These are phyloP conservation scores for Eilema griseolum DNA, from an alignment of 2,888 invertebrate genomes.

Conservation along the genomic window DNA sequence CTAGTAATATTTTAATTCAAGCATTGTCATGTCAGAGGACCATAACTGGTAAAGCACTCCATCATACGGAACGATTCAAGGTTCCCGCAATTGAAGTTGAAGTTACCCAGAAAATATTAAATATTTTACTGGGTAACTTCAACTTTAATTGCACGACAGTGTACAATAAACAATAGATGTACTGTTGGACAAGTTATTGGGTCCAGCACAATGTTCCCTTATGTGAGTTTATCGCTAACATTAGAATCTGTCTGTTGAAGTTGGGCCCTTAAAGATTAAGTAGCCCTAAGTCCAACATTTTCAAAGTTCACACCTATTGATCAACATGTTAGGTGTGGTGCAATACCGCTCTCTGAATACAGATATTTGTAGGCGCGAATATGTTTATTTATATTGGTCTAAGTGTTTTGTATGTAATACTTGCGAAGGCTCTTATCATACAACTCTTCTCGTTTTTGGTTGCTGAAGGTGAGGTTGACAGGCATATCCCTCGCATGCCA, in stretches of 20 bases:
- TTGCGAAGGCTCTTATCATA: too few relatives aligned
- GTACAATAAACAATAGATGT: slow-evolving; percentile 43
- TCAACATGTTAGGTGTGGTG: not conserved
- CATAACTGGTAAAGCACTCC: too few relatives aligned
- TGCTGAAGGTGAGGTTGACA: too few relatives aligned
- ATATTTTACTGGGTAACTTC: not conserved
- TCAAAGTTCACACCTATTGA: not conserved
- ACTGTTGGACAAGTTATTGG: slow-evolving; percentile 50
- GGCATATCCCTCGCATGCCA: too few relatives aligned
- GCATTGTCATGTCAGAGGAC: too few relatives aligned
- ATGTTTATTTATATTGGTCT: too few relatives aligned
- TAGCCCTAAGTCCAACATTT: not conserved
- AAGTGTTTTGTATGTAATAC: too few relatives aligned
- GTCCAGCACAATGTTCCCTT: slow-evolving; percentile 33
- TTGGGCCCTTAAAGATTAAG: slow-evolving; percentile 35
- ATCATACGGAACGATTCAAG: too few relatives aligned
- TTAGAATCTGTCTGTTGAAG: slow-evolving; percentile 38
- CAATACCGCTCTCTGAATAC: not conserved
- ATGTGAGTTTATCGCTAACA: slow-evolving; percentile 41
- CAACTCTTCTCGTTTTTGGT: too few relatives aligned
- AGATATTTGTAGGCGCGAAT: not conserved
- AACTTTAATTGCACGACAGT: slow-evolving; percentile 23
- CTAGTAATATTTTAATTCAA: too few relatives aligned
- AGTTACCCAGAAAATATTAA: too few relatives aligned
- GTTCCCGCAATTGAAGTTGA: too few relatives aligned